A percentile compares a stretch with the other conserved stretches of the same genome.
Evolutionary conservation across 1,140 invertebrate species (phyloP).

Genomic region (Drosophila fuyamai): DNA sequence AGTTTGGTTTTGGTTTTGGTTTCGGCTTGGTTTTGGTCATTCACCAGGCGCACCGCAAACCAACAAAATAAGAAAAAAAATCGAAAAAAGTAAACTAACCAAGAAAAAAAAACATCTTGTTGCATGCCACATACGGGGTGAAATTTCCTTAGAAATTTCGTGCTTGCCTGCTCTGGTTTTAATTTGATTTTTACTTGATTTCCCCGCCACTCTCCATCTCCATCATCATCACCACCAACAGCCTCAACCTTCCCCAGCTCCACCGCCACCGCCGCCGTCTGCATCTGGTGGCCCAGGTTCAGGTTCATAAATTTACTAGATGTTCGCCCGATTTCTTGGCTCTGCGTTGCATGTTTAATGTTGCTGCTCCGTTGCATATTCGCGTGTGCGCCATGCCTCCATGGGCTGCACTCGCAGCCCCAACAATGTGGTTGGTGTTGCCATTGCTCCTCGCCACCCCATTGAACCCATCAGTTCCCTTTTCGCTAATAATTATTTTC

Average conservation of each 20-base stretch:
- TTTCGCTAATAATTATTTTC: slow-evolving; percentile 10
- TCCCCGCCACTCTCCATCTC: slow-evolving; percentile 15
- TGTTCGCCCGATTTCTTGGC: slow-evolving; percentile 65
- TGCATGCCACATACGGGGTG: slow-evolving; percentile 81
- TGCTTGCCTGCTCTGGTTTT: slow-evolving; percentile 83
- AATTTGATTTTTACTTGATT: slow-evolving; percentile 81
- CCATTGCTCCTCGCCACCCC: slow-evolving; percentile 22
- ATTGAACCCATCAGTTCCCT: slow-evolving; percentile 37
- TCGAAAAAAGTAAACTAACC: slow-evolving; percentile 7
- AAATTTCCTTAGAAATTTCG: slow-evolving; percentile 83
- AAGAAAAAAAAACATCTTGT: slow-evolving; percentile 55
- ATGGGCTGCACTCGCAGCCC: slow-evolving; percentile 27
- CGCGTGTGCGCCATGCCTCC: slow-evolving; percentile 77
- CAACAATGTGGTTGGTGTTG: slow-evolving; percentile 1
- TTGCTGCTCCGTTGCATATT: slow-evolving; percentile 79
- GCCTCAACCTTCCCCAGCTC: slow-evolving; percentile 17
- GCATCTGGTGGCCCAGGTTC: slow-evolving; percentile 67
- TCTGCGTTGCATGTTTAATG: slow-evolving; percentile 78
- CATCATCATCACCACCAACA: neutral
- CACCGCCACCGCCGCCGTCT: slow-evolving; percentile 3
- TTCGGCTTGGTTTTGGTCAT: slow-evolving; percentile 72
- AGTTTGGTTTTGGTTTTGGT: slow-evolving; percentile 59
- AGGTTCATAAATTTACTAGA: slow-evolving; percentile 82
- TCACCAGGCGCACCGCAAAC: slow-evolving; percentile 57
- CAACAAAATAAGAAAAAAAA: slow-evolving; percentile 16